These are phyloP conservation scores for Dicentrarchus labrax DNA, from an alignment of 2,113 vertebrate species.

Conservation along the genomic window DNA sequence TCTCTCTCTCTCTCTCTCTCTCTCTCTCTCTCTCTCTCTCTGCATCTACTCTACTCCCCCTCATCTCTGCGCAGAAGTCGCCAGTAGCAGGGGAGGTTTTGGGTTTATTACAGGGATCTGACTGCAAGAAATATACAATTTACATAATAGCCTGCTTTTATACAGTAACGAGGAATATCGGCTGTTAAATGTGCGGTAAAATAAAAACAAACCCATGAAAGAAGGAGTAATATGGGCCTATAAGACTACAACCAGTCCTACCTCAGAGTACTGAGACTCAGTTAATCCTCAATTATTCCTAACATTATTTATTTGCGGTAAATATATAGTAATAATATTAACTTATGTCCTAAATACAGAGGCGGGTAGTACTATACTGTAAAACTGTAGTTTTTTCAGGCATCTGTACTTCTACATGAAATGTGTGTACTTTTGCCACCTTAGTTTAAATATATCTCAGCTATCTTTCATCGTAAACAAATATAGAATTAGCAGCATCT, in stretches of 20 bases:
- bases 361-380: too few species aligned
- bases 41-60: constrained; percentile 72
- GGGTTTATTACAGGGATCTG: constrained; percentile 39
- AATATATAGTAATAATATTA: background rate
- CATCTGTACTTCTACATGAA: too few species aligned
- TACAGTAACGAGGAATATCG: constrained; percentile 44
- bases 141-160: constrained; percentile 38
- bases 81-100: constrained; percentile 3
- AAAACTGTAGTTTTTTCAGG: too few species aligned
- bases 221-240: background rate
- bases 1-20: constrained; percentile 86
- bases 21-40: constrained; percentile 82
- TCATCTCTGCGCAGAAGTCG: constrained; percentile 57
- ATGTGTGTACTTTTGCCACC: too few species aligned
- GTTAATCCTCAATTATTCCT: background rate
- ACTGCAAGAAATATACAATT: background rate
- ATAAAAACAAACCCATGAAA: background rate
- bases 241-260: background rate
- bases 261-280: background rate
- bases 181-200: background rate
- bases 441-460: background rate
- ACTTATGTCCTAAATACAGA: too few species aligned
- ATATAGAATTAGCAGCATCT: background rate
- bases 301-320: too few species aligned
- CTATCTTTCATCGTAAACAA: background rate